These are phyloP conservation scores for Buceros bicornis DNA, from an alignment of 2,797 vertebrate genomes.

Conservation along the genomic window DNA sequence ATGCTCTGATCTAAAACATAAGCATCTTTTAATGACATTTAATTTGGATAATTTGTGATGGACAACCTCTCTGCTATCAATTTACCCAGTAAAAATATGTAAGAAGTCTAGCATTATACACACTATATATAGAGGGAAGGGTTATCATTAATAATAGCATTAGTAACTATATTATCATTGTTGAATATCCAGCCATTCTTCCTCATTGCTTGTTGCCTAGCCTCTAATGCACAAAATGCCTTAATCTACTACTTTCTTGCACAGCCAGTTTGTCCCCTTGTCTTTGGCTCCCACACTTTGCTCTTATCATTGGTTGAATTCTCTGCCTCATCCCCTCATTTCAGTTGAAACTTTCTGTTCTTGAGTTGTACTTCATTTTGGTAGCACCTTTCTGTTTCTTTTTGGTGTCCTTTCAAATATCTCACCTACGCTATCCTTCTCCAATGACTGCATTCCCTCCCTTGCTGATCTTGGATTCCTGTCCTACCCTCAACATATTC, in stretches of 20 bases:
- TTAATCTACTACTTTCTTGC: background rate
- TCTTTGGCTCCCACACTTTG: background rate
- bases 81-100: background rate
- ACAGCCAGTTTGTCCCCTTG: background rate
- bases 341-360: background rate
- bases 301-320: background rate
- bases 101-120: background rate
- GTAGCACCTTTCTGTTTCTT: background rate
- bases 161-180: background rate
- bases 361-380: background rate
- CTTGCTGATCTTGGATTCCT: background rate
- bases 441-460: background rate
- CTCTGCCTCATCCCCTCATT: background rate
- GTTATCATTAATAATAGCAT: background rate
- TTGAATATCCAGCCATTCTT: background rate
- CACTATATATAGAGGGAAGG: background rate
- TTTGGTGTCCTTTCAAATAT: background rate
- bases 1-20: background rate
- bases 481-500: rapidly evolving
- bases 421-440: background rate
- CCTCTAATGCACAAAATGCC: background rate
- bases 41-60: background rate
- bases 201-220: background rate
- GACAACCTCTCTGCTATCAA: background rate
- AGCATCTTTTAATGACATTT: background rate